Evolutionary conservation across 1,140 invertebrate genomes (phyloP), one percentile per base, ranked within the genome.

Genomic region (Drosophila watanabei): DNA sequence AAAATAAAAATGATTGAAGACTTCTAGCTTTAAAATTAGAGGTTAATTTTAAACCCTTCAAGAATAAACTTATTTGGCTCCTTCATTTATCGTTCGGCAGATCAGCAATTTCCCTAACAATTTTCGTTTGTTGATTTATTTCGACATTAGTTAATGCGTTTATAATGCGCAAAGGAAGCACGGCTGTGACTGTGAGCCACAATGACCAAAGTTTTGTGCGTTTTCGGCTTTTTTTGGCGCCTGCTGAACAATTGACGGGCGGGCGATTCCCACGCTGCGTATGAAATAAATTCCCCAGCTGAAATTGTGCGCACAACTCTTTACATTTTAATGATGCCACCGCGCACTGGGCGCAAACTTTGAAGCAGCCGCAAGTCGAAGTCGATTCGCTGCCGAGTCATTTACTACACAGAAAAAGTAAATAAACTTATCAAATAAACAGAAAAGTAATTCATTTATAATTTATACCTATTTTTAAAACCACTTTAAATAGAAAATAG

Each of bases 301-400:
- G 60, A 80, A 80, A 73, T 90, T 85, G 86, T 85, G 79, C 69
- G 82, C 79, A 79, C 70, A 75, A 72, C 85, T 89, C 75, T 79
- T 83, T 89, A 89, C 85, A 89, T 89, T 89, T 89, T 89, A 89
- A 89, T 89, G 85, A 89, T 89, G 85, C 72, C 85, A 85, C 75
- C 81, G 79, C 52, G 75, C 64, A 79, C 65, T 83, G 68, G 79
- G 72, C 58, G 76, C 76, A 85, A 82, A 87, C 84, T 87, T 87
- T 88, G 77, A 87, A 87, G 83, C 83, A 66, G 84, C 83, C 83
- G 83, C 84, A 77, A 69, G 71, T 65, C 75, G 60, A 70, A 37
- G 64, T 68, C 69, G 79, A 71, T 79, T 65, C 75, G 60, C 75
- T 49, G 61, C 64, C 85, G 82, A 88, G 80, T 88, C 79, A 88